Percentiles rank a stretch among this genome's conserved stretches.
Evolutionary conservation across 2,797 vertebrate genomes (phyloP).

Genomic region (Crocodylus rhombifer): DNA sequence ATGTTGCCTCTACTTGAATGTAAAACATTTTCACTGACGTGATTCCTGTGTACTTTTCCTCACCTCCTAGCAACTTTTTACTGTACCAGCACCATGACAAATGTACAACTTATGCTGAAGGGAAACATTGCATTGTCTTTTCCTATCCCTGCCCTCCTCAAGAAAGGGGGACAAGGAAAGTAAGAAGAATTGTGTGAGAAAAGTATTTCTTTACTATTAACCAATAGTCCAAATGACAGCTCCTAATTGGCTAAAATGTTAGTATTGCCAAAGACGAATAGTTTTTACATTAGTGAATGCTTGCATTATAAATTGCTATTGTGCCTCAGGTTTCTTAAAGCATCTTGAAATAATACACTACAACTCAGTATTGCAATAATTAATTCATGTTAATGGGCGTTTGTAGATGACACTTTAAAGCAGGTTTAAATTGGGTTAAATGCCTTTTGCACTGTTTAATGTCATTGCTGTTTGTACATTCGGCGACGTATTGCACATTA

Average conservation of each 20-base stretch:
- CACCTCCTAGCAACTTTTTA: background rate
- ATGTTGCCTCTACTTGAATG: slow-evolving; percentile 36
- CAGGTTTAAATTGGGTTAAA: too few species aligned
- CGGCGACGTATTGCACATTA: too few species aligned
- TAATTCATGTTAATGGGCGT: too few species aligned
- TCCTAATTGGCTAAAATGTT: background rate
- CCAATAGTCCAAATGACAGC: background rate
- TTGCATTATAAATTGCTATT: background rate
- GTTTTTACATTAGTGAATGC: background rate
- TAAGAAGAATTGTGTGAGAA: background rate
- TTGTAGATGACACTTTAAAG: too few species aligned
- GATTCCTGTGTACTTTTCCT: background rate
- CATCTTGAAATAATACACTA: background rate
- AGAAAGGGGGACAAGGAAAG: background rate
- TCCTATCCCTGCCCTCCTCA: background rate
- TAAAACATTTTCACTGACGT: slow-evolving; percentile 33
- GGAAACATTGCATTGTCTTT: background rate
- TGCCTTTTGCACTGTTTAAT: too few species aligned
- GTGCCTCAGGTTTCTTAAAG: background rate
- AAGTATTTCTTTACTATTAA: background rate
- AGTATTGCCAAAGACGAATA: background rate
- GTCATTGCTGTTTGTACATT: too few species aligned
- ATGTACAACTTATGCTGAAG: slow-evolving; percentile 2
- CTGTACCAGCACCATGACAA: background rate
- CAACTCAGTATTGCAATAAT: background rate